Evolutionary conservation across 2,113 vertebrate genomes (phyloP), one percentile per base, ranked within the genome.

Genomic region (Benitochromis conjunctus): DNA sequence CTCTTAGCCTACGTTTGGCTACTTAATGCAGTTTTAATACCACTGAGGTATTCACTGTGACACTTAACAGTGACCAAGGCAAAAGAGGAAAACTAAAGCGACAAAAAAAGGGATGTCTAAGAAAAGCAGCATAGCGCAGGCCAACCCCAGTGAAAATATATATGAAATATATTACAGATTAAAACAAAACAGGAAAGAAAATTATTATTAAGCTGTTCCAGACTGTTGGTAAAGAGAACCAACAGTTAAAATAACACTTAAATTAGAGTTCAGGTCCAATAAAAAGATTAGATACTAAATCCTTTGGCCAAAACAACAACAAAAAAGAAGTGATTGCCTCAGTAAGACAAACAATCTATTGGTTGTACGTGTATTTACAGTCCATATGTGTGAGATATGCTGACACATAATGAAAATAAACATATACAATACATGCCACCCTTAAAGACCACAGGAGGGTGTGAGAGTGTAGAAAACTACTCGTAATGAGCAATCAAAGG

Each of bases 201-300:
- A 87, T 62, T 5, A 88, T 83, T 55, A 88, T 41, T 51, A 34
- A 53, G 26, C 13, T 85, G 56, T 56, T 89, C 51, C 69, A 78
- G 48, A 88, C 57, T 80, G 88, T 83, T 81, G 79, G 82, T 87
- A 13, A 87, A 14, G 80, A 76, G 34, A 89, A 85, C 58, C 89
- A 89, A 93, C 78, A 64, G 76, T 78, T 92, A 88, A 93, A 95
- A 89, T 80, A 90, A 93, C 76, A 90, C 86, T 93, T 93, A 93
- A 95, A 94, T 94, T 92, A 93, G 84, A 92, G 85, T 90, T 86
- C 74, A 88, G 86, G 91, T 93, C 85, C 89, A 89, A 93, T 85
- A 90, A 88, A 84, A 91, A 74, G 66, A 89, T 91, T 51, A 83
- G 88, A 89, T 90, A 88, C 77, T 62, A 84, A 58, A 88, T 92